Percentiles rank a stretch among this genome's conserved stretches.
Evolutionary conservation across 1,140 invertebrate genomes (phyloP).

Genomic region (Drusus annulatus): DNA sequence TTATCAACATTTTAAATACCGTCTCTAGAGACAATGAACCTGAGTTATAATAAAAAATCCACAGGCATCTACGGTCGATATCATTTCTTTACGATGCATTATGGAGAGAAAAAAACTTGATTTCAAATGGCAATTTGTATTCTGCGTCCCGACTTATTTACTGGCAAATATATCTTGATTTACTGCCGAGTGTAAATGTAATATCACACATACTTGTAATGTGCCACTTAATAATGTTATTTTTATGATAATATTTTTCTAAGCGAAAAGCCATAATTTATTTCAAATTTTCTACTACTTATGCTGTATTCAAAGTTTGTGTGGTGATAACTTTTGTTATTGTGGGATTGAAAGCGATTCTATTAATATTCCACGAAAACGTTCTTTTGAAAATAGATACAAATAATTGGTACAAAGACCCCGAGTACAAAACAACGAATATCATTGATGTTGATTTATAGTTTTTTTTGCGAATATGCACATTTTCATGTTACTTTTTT

Average conservation of each 20-base stretch:
- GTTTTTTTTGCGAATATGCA: too few species aligned
- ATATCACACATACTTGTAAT: constrained; percentile 39
- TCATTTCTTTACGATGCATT: constrained; percentile 38
- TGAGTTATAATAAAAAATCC: constrained; percentile 31
- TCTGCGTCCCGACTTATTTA: constrained; percentile 43
- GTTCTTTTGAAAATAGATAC: too few species aligned
- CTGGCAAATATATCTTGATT: constrained; percentile 49
- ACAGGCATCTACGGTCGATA: constrained; percentile 14
- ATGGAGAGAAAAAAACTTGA: constrained; percentile 46
- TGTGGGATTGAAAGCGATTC: too few species aligned
- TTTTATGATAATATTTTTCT: constrained; percentile 26
- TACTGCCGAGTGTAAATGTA: constrained; percentile 38
- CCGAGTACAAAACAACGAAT: too few species aligned
- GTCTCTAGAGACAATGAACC: constrained; percentile 37
- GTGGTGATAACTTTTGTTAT: too few species aligned
- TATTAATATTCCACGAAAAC: too few species aligned
- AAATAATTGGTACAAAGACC: too few species aligned
- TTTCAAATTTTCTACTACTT: background rate
- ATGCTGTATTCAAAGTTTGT: too few species aligned
- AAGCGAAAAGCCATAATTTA: constrained; percentile 18
- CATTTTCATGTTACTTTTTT: too few species aligned
- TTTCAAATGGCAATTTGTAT: constrained; percentile 51
- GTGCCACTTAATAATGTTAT: constrained; percentile 34
- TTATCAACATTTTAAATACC: constrained; percentile 8
- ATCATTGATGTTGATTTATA: too few species aligned